These are phyloP conservation scores for Aphaenogaster floridana DNA, from an alignment of 1,140 invertebrate genomes.

Conservation along the genomic window DNA sequence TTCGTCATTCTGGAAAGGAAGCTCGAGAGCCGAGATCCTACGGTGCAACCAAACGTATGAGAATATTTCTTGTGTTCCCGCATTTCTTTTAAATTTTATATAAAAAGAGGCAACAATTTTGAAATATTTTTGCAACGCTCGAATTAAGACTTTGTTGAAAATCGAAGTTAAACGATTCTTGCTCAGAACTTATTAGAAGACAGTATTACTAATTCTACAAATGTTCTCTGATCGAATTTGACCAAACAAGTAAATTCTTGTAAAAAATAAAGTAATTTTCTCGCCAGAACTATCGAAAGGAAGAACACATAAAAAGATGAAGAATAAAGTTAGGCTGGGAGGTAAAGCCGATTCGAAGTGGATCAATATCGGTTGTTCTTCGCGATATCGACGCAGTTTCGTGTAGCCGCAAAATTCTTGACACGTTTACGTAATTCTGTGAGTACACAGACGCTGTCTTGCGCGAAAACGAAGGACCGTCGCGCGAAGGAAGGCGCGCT, in stretches of 20 bases:
- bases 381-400: constrained; percentile 14
- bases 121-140: not conserved
- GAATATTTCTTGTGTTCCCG: constrained; percentile 29
- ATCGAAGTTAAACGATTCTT: not conserved
- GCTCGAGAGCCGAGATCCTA: constrained; percentile 24
- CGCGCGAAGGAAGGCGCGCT: constrained; percentile 15
- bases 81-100: not conserved
- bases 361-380: constrained; percentile 22
- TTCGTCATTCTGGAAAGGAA: constrained; percentile 58
- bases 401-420: constrained; percentile 46
- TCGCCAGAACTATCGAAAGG: not conserved
- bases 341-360: not conserved
- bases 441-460: constrained; percentile 44
- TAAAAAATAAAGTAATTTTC: not conserved
- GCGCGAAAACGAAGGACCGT: constrained; percentile 37
- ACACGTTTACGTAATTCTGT: constrained; percentile 57
- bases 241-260: not conserved
- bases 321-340: not conserved
- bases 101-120: not conserved
- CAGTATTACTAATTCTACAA: not conserved
- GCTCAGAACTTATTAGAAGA: not conserved
- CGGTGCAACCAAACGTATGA: constrained; percentile 27
- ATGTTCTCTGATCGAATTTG: not conserved
- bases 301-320: not conserved
- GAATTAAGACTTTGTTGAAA: not conserved